phyloP scores from a whole-genome alignment of 2,113 vertebrate genomes.

The Coryphaenoides rupestris region DNA sequence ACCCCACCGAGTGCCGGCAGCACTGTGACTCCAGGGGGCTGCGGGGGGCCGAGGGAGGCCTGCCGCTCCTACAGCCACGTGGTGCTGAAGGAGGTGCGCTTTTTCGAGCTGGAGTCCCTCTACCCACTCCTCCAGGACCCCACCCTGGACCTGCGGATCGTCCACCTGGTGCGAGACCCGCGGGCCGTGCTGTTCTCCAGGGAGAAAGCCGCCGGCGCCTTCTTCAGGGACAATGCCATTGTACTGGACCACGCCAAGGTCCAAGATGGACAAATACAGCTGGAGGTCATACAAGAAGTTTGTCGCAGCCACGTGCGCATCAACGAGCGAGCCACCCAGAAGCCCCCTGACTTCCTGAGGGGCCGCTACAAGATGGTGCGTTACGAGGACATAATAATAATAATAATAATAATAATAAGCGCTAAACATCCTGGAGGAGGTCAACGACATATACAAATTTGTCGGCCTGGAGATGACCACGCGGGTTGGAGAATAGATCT shows the following conservation, averaged over 20 bases:
- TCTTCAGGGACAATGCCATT: slow-evolving; percentile 76
- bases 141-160: slow-evolving; percentile 80
- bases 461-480: slow-evolving; percentile 76
- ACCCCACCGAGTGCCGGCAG: slow-evolving; percentile 68
- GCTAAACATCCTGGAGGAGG: slow-evolving; percentile 75
- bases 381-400: slow-evolving; percentile 92
- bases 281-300: slow-evolving; percentile 83
- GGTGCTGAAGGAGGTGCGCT: slow-evolving; percentile 89
- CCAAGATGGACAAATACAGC: slow-evolving; percentile 66
- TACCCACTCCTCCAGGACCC: slow-evolving; percentile 87
- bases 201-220: slow-evolving; percentile 70
- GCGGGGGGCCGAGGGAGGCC: slow-evolving; percentile 65
- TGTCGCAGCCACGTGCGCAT: slow-evolving; percentile 91
- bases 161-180: slow-evolving; percentile 92
- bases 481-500: slow-evolving; percentile 81
- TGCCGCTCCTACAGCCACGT: slow-evolving; percentile 87
- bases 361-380: slow-evolving; percentile 89
- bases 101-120: slow-evolving; percentile 90
- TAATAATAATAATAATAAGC: too few species aligned
- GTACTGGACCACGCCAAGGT: slow-evolving; percentile 78
- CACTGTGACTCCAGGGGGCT: slow-evolving; percentile 73
- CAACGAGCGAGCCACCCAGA: slow-evolving; percentile 77
- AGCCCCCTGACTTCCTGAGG: slow-evolving; percentile 81
- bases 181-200: slow-evolving; percentile 84
- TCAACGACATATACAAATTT: slow-evolving; percentile 82